These are phyloP conservation scores for Podocnemis expansa DNA, from an alignment of 2,113 vertebrate genomes.

Conservation along the genomic window DNA sequence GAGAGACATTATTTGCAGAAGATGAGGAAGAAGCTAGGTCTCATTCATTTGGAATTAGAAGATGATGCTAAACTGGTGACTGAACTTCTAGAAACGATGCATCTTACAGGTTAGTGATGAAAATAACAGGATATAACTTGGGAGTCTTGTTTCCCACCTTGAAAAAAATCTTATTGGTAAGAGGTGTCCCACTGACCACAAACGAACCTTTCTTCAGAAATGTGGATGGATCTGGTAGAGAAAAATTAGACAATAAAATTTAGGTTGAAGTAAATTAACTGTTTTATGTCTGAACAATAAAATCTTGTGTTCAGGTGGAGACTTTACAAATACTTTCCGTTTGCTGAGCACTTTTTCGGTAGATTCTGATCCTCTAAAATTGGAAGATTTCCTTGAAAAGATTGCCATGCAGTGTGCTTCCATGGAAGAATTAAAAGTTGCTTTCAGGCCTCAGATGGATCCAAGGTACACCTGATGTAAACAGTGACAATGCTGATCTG, in stretches of 20 bases:
- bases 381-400: slow-evolving; percentile 76
- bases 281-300: background rate
- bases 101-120: slow-evolving; percentile 83
- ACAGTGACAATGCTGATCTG: background rate
- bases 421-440: slow-evolving; percentile 89
- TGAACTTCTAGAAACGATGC: slow-evolving; percentile 92
- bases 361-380: slow-evolving; percentile 47
- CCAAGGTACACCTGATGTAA: slow-evolving; percentile 80
- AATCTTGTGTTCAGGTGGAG: slow-evolving; percentile 82
- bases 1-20: slow-evolving; percentile 87
- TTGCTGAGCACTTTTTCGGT: slow-evolving; percentile 84
- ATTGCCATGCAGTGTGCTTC: slow-evolving; percentile 88
- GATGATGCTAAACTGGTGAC: slow-evolving; percentile 87
- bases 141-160: background rate
- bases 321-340: slow-evolving; percentile 95
- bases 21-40: slow-evolving; percentile 95
- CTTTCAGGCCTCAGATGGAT: slow-evolving; percentile 92
- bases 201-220: background rate
- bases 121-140: background rate
- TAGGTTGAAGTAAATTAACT: background rate
- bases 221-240: background rate
- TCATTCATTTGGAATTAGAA: slow-evolving; percentile 81
- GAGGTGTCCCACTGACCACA: background rate
- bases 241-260: background rate
- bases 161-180: background rate